A percentile compares a stretch with the other conserved stretches of the same genome.
phyloP scores from a whole-genome alignment of 2,113 vertebrate genomes.

The Corydoras maculifer region DNA sequence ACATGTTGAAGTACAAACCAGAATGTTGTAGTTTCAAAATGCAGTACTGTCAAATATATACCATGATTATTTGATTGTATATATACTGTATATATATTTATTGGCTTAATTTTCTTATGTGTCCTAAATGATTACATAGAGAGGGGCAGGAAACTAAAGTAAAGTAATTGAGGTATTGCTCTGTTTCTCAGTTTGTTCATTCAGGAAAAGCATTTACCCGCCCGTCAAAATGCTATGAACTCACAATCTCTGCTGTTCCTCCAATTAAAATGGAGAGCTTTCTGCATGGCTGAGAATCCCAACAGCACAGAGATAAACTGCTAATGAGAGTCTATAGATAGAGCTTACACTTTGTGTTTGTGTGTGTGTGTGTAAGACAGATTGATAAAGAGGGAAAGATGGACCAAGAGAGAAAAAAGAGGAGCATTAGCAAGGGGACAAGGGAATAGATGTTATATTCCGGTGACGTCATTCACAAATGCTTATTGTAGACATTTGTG shows the following conservation, averaged over 20 bases:
- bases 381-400: slow-evolving; percentile 7
- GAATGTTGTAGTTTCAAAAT: no score
- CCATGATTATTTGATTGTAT: no score
- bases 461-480: slow-evolving; percentile 49
- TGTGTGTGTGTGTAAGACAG: not conserved
- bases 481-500: slow-evolving; percentile 37
- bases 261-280: slow-evolving; percentile 15
- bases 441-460: slow-evolving; percentile 33
- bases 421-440: slow-evolving; percentile 50
- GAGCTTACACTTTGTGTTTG: slow-evolving; percentile 15
- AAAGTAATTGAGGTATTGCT: not conserved
- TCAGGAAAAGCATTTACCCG: slow-evolving; percentile 5
- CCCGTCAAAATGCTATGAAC: not conserved
- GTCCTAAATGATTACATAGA: not conserved
- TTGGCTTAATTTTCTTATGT: no score
- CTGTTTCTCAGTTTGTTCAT: not conserved
- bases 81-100: no score
- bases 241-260: slow-evolving; percentile 15
- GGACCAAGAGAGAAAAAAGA: slow-evolving; percentile 41
- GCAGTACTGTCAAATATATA: no score
- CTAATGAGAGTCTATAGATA: slow-evolving; percentile 36
- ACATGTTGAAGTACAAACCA: no score
- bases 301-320: slow-evolving; percentile 30
- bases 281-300: slow-evolving; percentile 27
- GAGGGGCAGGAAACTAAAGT: not conserved